Evolutionary conservation across 2,797 vertebrate genomes (phyloP), one percentile per base, ranked within the genome.

Genomic region (Cheirogaleus major): DNA sequence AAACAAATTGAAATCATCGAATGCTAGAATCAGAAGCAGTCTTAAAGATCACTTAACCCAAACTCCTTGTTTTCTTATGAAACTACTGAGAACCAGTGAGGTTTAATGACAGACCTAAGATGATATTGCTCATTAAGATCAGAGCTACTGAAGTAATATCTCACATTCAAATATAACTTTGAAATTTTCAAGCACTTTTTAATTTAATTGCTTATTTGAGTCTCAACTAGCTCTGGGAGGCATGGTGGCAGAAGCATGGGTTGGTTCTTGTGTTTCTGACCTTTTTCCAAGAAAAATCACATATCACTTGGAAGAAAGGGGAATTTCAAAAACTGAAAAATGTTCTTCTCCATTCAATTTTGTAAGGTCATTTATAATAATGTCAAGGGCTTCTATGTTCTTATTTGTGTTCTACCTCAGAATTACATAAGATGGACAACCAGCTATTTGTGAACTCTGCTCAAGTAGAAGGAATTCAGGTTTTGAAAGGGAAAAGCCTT

Each of bases 1-100:
- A 92, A 91, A 57, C 17, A 79, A 76, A 27, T 95, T 92, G 1
- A 93, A 87, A 95, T 92, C 30, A 59, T 48, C 72, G 11, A 92
- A 70, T 84, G 22, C 80, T 95, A 89, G 88, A 92, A 18, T 38
- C 32, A 80, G 11, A 87, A 82, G 5, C 12, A 73, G 9, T 32
- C 41, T 81, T 87, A 67, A 86, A 81, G 50, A 50, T 55, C 38
- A 50, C 73, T 69, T 86, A 76, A 78, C 59, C 18, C 27, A 88
- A 35, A 7, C 7, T 70, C 38, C 12, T 94, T 32, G 45, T 80
- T 84, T 95, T 78, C 23, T 79, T 32, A 79, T 30, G 59, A 94
- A 35, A 10, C 55, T 38, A 61, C 70, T 57, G 23, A 88, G 38
- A 85, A 9, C 15, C 30, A 38, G 7, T 52, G 59, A 72, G 5